Evolutionary conservation across 1,140 invertebrate genomes (phyloP), one percentile per base, ranked within the genome.

Genomic region (Orchesella cincta): DNA sequence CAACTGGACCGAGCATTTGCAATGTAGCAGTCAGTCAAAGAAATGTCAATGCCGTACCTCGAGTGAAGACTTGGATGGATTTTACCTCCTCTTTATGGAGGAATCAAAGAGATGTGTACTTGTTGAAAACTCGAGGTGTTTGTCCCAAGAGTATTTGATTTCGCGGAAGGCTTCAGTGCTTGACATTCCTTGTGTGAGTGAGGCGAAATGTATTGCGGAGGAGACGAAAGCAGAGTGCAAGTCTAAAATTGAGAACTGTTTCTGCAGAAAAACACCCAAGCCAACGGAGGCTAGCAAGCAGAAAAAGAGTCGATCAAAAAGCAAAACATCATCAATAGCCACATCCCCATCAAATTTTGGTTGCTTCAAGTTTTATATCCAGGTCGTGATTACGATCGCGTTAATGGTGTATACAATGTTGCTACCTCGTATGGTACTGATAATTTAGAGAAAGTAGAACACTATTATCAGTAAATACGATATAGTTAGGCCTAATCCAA

Each of bases 181-280:
- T 3, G 62, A 67, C 8, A 67, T 67, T 23, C 62, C 62, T n/a
- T 67, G 62, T 33, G 3, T 29, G 1, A 67, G 62, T 67, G 26
- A 14, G 5, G 5, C 62, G 8, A 67, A 67, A 67, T 67, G 62
- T n/a, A 14, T 67, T 3, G 26, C 62, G 14, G 26, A 67, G 23
- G 62, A 67, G 62, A 67, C 62, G 1, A 67, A 33, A 29, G 62
- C 62, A 8, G 62, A 67, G 29, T 67, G 62, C 62, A 67, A 67
- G 31, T 31, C 62, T 29, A 67, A 67, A n/a, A 67, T 67, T 31
- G 62, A 67, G 31, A 67, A 67, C 62, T 67, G 62, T n/a, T 67
- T 67, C 33, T 67, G 62, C 29, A 29, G 62, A 33, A 67, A 67
- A 31, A 12, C 39, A 12, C 39, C 54, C 12, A 57, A 57, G n/a